Evolutionary conservation across 2,113 vertebrate genomes (phyloP).

Genomic region (Irena cyanogastra): DNA sequence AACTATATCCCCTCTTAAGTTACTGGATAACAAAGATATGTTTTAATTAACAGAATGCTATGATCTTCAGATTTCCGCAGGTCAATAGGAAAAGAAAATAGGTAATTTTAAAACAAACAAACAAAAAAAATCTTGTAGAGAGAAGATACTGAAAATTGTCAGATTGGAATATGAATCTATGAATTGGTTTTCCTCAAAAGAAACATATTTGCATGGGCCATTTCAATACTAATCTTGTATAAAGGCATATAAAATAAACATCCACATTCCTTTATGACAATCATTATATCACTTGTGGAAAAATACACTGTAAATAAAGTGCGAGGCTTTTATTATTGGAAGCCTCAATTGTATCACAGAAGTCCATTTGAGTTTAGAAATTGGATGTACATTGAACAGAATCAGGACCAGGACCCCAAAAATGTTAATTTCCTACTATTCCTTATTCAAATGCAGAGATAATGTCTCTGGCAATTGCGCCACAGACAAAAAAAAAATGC

Average conservation of each 20-base stretch:
- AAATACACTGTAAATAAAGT: not conserved
- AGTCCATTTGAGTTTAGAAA: not conserved
- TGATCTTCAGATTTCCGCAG: not conserved
- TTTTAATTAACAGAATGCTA: not conserved
- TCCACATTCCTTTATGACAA: not conserved
- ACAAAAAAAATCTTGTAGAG: too few species aligned
- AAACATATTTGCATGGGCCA: not conserved
- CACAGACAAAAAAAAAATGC: not conserved
- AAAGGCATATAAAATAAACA: not conserved
- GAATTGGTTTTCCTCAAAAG: not conserved
- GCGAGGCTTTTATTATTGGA: not conserved
- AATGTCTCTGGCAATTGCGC: not conserved
- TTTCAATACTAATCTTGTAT: not conserved
- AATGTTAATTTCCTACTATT: constrained; percentile 5
- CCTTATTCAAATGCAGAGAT: constrained; percentile 54
- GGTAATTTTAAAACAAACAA: not conserved
- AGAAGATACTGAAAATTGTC: not conserved
- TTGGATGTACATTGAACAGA: not conserved
- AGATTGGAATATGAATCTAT: not conserved
- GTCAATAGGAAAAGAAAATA: not conserved
- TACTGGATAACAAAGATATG: not conserved
- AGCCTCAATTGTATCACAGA: not conserved
- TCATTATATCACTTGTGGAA: not conserved
- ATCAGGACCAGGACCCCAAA: not conserved
- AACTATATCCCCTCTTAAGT: not conserved